Conservation (phyloP, 1,140 invertebrate species). For the Drosophila lini region DNA sequence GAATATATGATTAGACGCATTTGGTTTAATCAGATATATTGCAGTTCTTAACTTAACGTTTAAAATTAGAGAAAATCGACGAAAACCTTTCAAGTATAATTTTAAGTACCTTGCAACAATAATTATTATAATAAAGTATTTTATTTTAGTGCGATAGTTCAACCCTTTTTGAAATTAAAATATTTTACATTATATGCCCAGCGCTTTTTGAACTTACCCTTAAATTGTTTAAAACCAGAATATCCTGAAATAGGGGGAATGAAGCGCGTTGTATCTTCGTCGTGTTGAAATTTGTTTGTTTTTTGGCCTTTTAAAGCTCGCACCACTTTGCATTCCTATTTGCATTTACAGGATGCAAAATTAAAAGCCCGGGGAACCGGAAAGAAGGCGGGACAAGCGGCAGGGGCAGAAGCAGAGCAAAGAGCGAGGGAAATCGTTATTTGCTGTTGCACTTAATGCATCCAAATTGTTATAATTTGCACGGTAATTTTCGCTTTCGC, state of each 20-base stretch:
- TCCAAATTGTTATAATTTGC: conserved; percentile 58
- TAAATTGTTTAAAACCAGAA: not conserved
- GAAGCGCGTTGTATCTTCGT: conserved; percentile 18
- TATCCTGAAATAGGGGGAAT: not conserved
- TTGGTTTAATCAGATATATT: no score
- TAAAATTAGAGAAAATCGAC: not conserved
- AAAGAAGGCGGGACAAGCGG: not conserved
- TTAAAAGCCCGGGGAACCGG: not conserved
- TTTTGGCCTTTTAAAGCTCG: conserved; percentile 22
- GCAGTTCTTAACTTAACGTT: not conserved
- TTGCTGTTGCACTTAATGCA: conserved; percentile 57
- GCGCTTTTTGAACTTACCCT: not conserved
- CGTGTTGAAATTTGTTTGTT: conserved; percentile 8
- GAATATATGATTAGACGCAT: not conserved
- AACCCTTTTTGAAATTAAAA: not conserved
- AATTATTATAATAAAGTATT: not conserved
- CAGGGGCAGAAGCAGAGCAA: not conserved
- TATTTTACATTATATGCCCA: no score
- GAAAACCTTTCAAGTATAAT: not conserved
- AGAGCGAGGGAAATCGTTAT: conserved; percentile 8
- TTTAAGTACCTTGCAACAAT: not conserved
- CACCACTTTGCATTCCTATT: conserved; percentile 49
- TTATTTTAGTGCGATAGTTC: not conserved
- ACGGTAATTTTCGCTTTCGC: conserved; percentile 47
- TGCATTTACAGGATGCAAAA: conserved; percentile 40